These are phyloP conservation scores for Copsychus sechellarum DNA, from an alignment of 2,113 vertebrate genomes.

Conservation along the genomic window DNA sequence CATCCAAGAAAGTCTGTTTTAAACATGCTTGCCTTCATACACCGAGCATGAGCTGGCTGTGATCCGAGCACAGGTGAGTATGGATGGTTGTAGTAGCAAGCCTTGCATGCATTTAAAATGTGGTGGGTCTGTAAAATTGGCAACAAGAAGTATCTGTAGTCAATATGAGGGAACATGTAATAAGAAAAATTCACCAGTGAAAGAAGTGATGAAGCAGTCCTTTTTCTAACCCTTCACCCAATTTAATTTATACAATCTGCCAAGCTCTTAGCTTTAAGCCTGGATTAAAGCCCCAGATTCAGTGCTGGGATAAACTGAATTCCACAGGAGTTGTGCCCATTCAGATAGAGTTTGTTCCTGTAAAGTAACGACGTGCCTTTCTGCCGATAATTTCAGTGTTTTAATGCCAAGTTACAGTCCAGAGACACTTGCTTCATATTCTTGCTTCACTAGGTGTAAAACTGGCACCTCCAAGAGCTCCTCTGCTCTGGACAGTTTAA, in stretches of 20 bases:
- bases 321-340: not conserved
- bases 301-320: constrained; percentile 2
- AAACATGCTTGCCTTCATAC: not conserved
- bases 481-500: not conserved
- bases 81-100: not conserved
- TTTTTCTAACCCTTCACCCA: not conserved
- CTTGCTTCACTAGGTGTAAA: not conserved
- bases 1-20: not conserved
- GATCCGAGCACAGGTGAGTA: not conserved
- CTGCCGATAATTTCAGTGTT: rapidly evolving
- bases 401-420: not conserved
- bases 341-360: not conserved
- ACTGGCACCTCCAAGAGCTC: not conserved
- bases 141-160: not conserved
- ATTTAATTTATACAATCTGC: not conserved
- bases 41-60: not conserved
- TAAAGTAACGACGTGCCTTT: not conserved
- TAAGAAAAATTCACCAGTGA: not conserved
- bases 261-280: not conserved
- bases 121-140: not conserved
- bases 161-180: not conserved
- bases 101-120: not conserved
- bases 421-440: not conserved
- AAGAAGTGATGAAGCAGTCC: not conserved
- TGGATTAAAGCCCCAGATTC: constrained; percentile 14